Evolutionary conservation across 2,888 invertebrate genomes (phyloP), one percentile per base, ranked within the genome.

Genomic region (Drosophila aldrichi): DNA sequence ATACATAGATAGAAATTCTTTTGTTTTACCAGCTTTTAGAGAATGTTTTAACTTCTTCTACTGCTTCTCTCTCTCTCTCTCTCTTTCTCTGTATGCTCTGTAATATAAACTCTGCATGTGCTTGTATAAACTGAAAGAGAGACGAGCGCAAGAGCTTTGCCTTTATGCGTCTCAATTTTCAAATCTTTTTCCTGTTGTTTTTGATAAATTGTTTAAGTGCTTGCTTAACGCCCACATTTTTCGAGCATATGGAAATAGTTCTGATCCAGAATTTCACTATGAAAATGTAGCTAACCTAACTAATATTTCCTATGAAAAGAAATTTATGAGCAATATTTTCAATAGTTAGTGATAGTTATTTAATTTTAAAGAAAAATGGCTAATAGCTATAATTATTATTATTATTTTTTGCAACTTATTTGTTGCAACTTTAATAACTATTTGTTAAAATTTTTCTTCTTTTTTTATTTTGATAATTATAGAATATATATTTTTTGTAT

Each of bases 21-120:
- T 62, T 65, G 44, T 62, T 32, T 52, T 46, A 20, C 34, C 58
- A 58, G 58, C 40, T 58, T 58, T 58, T 48, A 62, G 38, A 29
- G 20, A 9, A 29, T 20, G 38, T 63, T 34, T 63, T 57, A 48
- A 22, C 36, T 22, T 20, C 34, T n/a, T 16, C 51, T 16, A 9
- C n/a, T 48, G 18, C 16, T 32, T 5, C 40, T n/a, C 40, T 36
- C 32, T 36, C 2, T 29, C 6, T 25, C 6, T 8, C 40, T n/a
- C 40, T 14, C 40, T n/a, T 32, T 12, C 40, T n/a, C 40, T 22
- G 29, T n/a, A 29, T 32, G 18, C n/a, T 18, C 3, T 48, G 64
- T 48, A 29, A 41, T 36, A 36, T 41, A 49, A 55, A 7, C 55
- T 36, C 20, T 12, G 16, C 10, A 8, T n/a, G 20, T 55, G 34